Evolutionary conservation across 2,888 invertebrate species (phyloP).

Genomic region (Drosophila fungiperda): DNA sequence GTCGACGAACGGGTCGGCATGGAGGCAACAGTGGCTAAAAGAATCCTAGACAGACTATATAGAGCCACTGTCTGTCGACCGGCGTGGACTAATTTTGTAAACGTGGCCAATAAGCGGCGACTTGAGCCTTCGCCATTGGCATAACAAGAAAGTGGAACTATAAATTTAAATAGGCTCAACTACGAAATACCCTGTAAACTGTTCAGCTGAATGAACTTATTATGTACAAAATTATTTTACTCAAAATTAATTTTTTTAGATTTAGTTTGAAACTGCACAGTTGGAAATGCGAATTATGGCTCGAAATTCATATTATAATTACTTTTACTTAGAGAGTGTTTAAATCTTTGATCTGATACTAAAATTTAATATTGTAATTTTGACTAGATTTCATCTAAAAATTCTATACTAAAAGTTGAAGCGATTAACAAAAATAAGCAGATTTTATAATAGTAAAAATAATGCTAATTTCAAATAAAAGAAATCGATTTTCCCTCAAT

Average conservation of each 20-base stretch:
- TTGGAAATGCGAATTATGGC: not conserved
- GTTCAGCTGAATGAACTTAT: not conserved
- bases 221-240: not conserved
- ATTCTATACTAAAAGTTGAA: too few relatives aligned
- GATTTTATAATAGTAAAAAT: too few relatives aligned
- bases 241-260: not conserved
- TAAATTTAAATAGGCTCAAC: not conserved
- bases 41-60: conserved; percentile 15
- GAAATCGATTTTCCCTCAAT: too few relatives aligned
- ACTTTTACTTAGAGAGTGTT: too few relatives aligned
- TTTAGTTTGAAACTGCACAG: not conserved
- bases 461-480: too few relatives aligned
- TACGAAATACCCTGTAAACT: not conserved
- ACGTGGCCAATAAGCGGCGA: conserved; percentile 78
- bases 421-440: too few relatives aligned
- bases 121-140: conserved; percentile 53
- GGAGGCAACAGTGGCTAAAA: not conserved
- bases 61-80: conserved; percentile 6
- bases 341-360: not conserved
- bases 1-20: not conserved
- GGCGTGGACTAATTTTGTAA: conserved; percentile 72
- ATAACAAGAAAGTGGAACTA: not conserved
- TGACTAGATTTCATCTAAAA: not conserved
- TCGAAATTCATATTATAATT: not conserved
- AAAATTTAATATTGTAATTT: not conserved